Base-by-base conservation (phyloP, 2,797 vertebrate genomes). In the Siniperca undulata region DNA sequence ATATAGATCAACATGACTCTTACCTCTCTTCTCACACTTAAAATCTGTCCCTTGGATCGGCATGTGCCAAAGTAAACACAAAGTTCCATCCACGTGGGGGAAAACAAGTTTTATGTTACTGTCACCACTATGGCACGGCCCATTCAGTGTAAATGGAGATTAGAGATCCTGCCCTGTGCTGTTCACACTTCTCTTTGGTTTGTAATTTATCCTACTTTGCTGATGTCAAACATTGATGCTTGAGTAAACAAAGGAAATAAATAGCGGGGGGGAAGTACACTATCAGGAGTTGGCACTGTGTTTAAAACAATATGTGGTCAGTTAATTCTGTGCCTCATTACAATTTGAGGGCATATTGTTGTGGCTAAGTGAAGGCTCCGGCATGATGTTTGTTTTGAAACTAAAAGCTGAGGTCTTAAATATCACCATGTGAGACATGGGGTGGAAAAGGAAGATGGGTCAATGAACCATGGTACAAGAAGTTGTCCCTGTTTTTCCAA, bases 181-280 rank as follows among this genome's bases (percentile, higher is more conserved):
- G 82, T 90, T 94, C 91, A 90, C 92, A 93, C 91, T 91, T 94
- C 82, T 83, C 74, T 78, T 88, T 84, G 68, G 85, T 94, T 92
- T 92, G 88, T 93, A 91, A 92, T 93, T 87, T 22, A 91, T 91
- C 89, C 88, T 86, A 74, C 81, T 92, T 83, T 84, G 74, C 89
- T 89, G 81, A 93, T 91, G 89, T 93, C 88, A 93, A 87, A 90
- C 76, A 78, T 48, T 81, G 82, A 85, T 24, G 67, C 86, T 89
- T 87, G 81, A 88, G 74, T 89, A 94, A 90, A 90, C 88, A 92
- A 84, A 91, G 81, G 81, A 91, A 91, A 85, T 89, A 86, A 93
- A 91, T 88, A 82, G 72, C 50, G n/a, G 6, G 58, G 58, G 77
- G 75, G 60, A 38, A 66, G 70, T 64, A 64, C 74, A 74, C 81